Percentiles rank a stretch among this genome's conserved stretches.
These are phyloP conservation scores for Galaxea fascicularis DNA, from an alignment of 92 coral and sea anemone genomes.

Conservation along the genomic window DNA sequence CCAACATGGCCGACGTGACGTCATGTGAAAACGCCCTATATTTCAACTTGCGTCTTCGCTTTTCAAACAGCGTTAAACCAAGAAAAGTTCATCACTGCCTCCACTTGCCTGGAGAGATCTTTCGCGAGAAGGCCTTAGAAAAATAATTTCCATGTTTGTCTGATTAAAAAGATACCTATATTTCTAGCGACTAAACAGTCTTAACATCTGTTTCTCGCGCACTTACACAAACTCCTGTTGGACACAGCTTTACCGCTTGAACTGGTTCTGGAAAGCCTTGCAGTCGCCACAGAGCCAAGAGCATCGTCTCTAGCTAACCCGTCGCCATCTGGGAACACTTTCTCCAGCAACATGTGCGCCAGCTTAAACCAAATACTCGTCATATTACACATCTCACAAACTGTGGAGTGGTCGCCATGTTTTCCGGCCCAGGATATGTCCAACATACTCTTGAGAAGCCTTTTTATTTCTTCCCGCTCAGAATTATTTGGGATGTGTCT, in stretches of 20 bases:
- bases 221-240: conserved; percentile 78
- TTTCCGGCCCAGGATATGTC: conserved; percentile 90
- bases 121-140: not conserved
- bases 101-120: not conserved
- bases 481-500: conserved; percentile 73
- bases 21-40: too few species aligned
- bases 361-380: conserved; percentile 93
- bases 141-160: not conserved
- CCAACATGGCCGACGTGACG: too few species aligned
- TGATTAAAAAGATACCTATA: not conserved
- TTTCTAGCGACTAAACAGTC: not conserved
- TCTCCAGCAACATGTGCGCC: conserved; percentile 84
- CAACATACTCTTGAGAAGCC: conserved; percentile 85
- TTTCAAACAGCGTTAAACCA: too few species aligned
- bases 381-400: conserved; percentile 93
- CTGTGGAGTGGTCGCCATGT: conserved; percentile 89
- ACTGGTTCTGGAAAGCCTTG: conserved; percentile 63
- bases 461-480: conserved; percentile 88
- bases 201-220: not conserved
- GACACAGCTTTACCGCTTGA: conserved; percentile 79
- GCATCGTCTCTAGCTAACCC: conserved; percentile 66
- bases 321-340: conserved; percentile 80
- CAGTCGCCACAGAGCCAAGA: conserved; percentile 65
- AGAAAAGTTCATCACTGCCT: too few species aligned
- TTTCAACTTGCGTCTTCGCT: too few species aligned